These are phyloP conservation scores for Lutjanus argentimaculatus DNA, from an alignment of 2,797 vertebrate genomes.

Conservation along the genomic window DNA sequence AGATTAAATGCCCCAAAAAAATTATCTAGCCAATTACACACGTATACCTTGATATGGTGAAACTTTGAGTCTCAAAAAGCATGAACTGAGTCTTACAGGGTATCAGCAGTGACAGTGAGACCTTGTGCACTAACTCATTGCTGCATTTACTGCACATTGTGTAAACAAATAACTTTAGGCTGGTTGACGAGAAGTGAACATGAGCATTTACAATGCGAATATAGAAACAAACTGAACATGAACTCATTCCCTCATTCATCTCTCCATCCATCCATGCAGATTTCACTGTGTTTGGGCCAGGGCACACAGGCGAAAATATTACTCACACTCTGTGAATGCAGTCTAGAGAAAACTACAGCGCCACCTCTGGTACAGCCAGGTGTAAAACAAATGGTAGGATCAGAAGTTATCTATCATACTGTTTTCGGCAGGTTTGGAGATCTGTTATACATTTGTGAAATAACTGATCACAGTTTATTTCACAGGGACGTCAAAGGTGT, in stretches of 20 bases:
- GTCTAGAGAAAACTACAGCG: background rate
- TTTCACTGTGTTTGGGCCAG: background rate
- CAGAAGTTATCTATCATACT: no score
- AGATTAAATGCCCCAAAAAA: background rate
- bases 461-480: background rate
- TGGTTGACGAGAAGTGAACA: background rate
- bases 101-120: background rate
- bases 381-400: background rate
- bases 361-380: background rate
- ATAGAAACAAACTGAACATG: slow-evolving; percentile 3
- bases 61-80: background rate
- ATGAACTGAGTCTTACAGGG: background rate
- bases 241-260: background rate
- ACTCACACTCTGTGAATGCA: background rate
- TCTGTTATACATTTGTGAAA: no score
- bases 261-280: slow-evolving; percentile 2
- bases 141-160: background rate
- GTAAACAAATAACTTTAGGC: background rate
- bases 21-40: no score
- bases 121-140: background rate
- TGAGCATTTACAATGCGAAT: background rate
- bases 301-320: slow-evolving; percentile 5
- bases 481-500: background rate
- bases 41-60: background rate
- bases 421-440: no score